Evolutionary conservation across 64 coral and sea anemone genomes (phyloP).

Genomic region (Stichodactyla mertensii): DNA sequence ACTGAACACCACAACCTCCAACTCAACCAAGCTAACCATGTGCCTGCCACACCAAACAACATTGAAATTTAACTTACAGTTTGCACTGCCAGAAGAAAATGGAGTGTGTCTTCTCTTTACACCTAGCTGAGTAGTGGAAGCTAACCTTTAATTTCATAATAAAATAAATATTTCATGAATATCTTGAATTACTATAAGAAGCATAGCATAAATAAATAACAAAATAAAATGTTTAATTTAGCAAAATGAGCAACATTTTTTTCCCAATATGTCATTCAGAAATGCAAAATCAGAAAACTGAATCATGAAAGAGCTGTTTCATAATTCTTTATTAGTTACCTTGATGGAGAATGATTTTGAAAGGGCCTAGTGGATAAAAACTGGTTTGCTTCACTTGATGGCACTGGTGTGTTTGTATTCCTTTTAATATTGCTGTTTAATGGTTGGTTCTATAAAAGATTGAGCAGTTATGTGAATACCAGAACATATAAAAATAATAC

Average conservation of each 20-base stretch:
- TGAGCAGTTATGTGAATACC: not conserved
- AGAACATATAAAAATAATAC: not conserved
- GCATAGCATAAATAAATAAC: no score
- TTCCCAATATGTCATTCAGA: no score
- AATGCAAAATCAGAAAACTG: no score
- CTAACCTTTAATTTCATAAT: not conserved
- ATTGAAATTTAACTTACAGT: not conserved
- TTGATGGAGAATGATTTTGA: not conserved
- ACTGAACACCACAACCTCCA: no score
- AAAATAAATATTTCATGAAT: not conserved
- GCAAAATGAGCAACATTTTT: no score
- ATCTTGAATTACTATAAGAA: not conserved
- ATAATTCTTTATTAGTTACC: not conserved
- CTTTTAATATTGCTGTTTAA: not conserved
- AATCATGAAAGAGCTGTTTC: no score
- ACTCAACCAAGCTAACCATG: no score
- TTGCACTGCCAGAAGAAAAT: not conserved
- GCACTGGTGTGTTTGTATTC: not conserved
- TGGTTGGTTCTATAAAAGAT: not conserved
- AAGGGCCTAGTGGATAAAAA: not conserved
- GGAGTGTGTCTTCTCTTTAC: constrained; percentile 2
- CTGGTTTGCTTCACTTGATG: constrained; percentile 16
- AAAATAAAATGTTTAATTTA: no score
- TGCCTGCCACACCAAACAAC: no score
- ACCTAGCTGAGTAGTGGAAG: not conserved